Evolutionary conservation across 2,113 vertebrate species (phyloP).

Genomic region (Ochotona curzoniae): DNA sequence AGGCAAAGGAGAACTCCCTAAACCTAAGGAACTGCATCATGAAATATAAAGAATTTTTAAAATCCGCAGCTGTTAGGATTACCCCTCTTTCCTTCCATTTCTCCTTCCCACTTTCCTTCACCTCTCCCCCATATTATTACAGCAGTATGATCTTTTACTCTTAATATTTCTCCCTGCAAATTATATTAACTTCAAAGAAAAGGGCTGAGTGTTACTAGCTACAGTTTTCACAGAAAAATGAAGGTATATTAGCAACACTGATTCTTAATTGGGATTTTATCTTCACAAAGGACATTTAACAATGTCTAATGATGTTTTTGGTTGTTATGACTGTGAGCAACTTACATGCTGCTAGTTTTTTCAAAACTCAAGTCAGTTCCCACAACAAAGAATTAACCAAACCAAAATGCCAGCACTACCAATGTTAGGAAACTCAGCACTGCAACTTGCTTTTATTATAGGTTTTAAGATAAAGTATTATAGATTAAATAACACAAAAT

Average conservation of each 20-base stretch:
- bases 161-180: neutral
- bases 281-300: neutral
- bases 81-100: no score
- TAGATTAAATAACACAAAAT: neutral
- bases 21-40: no score
- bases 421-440: neutral
- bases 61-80: no score
- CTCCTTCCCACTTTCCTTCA: no score
- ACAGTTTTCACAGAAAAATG: neutral
- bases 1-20: no score
- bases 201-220: neutral
- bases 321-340: neutral
- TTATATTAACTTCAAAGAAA: neutral
- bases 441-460: neutral
- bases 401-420: neutral
- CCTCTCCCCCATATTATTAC: no score
- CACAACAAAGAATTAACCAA: neutral
- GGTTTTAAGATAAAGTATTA: neutral
- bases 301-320: neutral
- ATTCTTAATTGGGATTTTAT: neutral
- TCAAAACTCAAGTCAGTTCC: neutral
- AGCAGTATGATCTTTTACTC: neutral
- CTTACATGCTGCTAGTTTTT: neutral
- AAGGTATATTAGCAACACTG: neutral
- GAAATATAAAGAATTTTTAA: no score